These are phyloP conservation scores for Catocala sponsa DNA, from an alignment of 2,888 invertebrate species.

Conservation along the genomic window DNA sequence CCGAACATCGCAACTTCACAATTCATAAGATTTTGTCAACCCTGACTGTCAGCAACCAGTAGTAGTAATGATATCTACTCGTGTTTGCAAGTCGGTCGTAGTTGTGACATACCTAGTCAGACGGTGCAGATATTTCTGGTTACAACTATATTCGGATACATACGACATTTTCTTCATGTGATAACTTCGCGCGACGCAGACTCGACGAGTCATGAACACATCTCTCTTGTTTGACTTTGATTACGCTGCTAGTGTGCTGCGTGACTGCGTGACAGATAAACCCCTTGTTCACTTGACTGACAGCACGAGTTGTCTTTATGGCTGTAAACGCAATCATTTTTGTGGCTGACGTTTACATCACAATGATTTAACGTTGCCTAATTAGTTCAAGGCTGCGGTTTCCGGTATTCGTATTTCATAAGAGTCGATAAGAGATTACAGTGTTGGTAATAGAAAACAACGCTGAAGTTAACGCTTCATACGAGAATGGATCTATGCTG, in stretches of 20 bases:
- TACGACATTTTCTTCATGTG: slow-evolving; percentile 14
- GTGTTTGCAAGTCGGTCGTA: slow-evolving; percentile 36
- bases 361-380: neutral
- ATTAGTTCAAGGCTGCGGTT: slow-evolving; percentile 11
- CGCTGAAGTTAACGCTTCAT: too few species aligned
- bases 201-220: neutral
- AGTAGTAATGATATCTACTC: neutral
- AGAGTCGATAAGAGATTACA: slow-evolving; percentile 11
- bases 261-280: too few species aligned
- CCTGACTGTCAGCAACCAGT: neutral
- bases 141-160: slow-evolving; percentile 21
- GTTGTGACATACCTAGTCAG: slow-evolving; percentile 11
- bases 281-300: too few species aligned
- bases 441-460: neutral
- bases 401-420: slow-evolving; percentile 6
- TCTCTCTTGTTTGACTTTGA: slow-evolving; percentile 1
- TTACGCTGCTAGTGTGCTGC: neutral
- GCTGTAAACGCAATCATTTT: too few species aligned
- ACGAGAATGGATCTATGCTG: too few species aligned
- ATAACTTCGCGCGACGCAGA: slow-evolving; percentile 8
- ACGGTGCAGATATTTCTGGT: slow-evolving; percentile 18
- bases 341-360: too few species aligned
- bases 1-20: too few species aligned
- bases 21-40: too few species aligned
- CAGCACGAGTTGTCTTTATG: too few species aligned